Evolutionary conservation across 2,888 invertebrate genomes (phyloP), one percentile per base, ranked within the genome.

Genomic region (Diarsia rubi): DNA sequence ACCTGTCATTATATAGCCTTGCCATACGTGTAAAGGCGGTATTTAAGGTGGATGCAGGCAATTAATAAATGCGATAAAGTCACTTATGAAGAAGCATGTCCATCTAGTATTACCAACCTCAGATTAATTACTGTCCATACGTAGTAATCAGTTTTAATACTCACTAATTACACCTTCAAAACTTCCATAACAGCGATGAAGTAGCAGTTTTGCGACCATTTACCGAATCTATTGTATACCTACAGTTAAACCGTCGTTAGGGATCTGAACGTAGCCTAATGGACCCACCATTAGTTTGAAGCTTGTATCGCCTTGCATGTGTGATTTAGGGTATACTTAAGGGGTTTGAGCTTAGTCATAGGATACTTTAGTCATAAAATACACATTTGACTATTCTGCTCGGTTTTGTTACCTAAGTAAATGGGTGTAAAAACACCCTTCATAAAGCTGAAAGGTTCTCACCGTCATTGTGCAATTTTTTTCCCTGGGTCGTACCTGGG

Each of bases 181-280:
- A 19, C 9, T 19, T 42, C 42, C 54, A 27, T n/a, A 44, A 70
- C 47, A 47, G 42, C 57, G 47, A 75, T 78, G 78, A 75, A 44
- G 21, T 42, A 16, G 69, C 70, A 0, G 49, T 75, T 78, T 69
- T 49, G 70, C 31, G 27, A 42, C 14, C 78, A 78, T 59, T 78
- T 59, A 31, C 57, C 21, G 21, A 78, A 31, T 69, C 75, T 47
- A 57, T 78, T 75, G 75, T 59, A 31, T 59, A 31, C n/a, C n/a
- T n/a, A n/a, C 42, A 69, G 69, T 57, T 47, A 75, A 45, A 21
- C 78, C 59, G 31, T 78, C 75, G 47, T 75, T 75, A 75, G 78
- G 16, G n/a, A 31, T 69, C 21, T 44, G 78, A 69, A 14, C 59
- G 21, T 49, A 44, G 24, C 31, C 47, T 78, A 69, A 69, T 75